Evolutionary conservation across 2,888 invertebrate genomes (phyloP).

Genomic region (Adineta ricciae): DNA sequence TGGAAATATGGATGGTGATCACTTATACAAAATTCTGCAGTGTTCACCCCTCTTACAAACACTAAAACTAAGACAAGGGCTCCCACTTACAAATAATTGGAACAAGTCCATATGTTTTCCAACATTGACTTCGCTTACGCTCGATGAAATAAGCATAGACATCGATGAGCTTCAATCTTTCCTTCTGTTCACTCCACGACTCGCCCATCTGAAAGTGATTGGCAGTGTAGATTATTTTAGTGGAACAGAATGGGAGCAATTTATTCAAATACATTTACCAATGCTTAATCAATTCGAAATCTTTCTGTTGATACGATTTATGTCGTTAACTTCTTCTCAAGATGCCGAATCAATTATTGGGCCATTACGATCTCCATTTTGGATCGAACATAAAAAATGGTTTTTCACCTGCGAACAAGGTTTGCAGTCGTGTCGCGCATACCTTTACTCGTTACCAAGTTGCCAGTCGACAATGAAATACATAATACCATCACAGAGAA

Average conservation of each 20-base stretch:
- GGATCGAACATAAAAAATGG: neutral
- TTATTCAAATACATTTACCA: neutral
- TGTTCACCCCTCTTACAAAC: neutral
- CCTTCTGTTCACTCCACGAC: neutral
- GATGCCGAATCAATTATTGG: neutral
- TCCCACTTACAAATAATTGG: neutral
- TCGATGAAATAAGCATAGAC: neutral
- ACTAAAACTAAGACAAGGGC: neutral
- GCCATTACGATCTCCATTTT: neutral
- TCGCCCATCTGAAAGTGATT: neutral
- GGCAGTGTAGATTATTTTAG: neutral
- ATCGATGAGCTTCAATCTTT: neutral
- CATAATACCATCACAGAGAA: neutral
- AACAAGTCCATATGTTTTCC: neutral
- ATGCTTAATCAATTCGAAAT: neutral
- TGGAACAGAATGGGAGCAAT: neutral
- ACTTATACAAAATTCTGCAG: neutral
- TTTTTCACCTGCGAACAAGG: neutral
- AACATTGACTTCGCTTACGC: neutral
- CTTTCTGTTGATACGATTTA: neutral
- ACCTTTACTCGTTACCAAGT: neutral
- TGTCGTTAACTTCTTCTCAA: neutral
- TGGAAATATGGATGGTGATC: neutral
- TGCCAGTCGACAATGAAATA: neutral
- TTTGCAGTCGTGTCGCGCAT: neutral